Percentiles rank a stretch among this genome's conserved stretches.
These are phyloP conservation scores for Uromys caudimaculatus DNA, from an alignment of 2,797 vertebrate species.

Conservation along the genomic window DNA sequence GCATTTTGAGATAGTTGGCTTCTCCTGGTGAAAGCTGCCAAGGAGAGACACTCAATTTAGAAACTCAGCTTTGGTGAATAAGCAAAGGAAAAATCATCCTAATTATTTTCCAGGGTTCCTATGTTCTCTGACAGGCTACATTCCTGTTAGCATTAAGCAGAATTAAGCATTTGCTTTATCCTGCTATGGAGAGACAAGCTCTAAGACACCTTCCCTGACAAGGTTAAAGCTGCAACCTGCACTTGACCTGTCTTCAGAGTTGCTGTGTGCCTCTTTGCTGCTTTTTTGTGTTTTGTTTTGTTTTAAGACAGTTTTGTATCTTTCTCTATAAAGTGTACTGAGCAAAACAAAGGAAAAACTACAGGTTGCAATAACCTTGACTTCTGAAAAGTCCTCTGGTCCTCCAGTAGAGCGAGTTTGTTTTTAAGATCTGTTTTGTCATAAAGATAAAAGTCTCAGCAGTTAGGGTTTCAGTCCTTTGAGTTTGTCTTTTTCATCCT, in stretches of 20 bases:
- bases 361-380: background rate
- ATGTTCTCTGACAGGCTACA: background rate
- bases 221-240: background rate
- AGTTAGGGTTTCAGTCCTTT: slow-evolving; percentile 53
- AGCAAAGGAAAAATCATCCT: slow-evolving; percentile 49
- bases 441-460: background rate
- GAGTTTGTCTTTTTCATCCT: background rate
- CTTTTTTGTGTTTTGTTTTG: background rate
- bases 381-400: background rate
- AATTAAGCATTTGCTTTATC: slow-evolving; percentile 30
- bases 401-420: background rate
- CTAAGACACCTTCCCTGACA: background rate
- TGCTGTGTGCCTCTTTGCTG: background rate
- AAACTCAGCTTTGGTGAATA: slow-evolving; percentile 44
- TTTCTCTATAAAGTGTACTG: background rate
- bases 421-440: slow-evolving; percentile 36
- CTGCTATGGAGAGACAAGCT: fast-evolving
- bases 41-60: background rate
- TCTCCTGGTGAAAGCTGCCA: slow-evolving; percentile 13
- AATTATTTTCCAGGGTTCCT: slow-evolving; percentile 23
- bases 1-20: background rate
- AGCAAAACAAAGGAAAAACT: background rate
- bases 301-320: background rate
- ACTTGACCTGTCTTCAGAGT: background rate
- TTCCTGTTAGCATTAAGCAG: slow-evolving; percentile 9